phyloP scores from a whole-genome alignment of 2,113 vertebrate genomes.

The Turdus rufiventris region DNA sequence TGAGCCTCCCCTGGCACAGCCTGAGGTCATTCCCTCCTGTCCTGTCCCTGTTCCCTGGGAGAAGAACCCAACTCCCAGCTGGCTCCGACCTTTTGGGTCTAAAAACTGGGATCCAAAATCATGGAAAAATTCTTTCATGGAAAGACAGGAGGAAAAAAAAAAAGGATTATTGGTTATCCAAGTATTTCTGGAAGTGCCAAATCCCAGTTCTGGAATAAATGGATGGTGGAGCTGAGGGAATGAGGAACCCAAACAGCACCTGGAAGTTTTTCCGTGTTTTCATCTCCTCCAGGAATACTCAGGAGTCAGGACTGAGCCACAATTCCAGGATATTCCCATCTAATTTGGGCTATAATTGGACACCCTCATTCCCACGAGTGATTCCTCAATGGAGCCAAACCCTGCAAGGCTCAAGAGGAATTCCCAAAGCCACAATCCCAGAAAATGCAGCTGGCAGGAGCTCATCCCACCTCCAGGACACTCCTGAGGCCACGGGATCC shows the following conservation, averaged over 20 bases:
- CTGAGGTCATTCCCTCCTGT: neutral
- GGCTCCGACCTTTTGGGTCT: neutral
- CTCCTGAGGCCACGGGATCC: neutral
- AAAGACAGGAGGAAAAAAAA: neutral
- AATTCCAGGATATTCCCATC: rapidly evolving
- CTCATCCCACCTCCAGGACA: rapidly evolving
- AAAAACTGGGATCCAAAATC: neutral
- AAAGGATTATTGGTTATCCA: no score
- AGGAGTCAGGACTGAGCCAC: neutral
- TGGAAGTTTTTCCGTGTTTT: neutral
- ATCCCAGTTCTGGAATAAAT: neutral
- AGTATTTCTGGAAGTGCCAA: neutral
- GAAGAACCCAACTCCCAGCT: neutral
- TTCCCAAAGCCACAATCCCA: neutral
- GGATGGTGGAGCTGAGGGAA: neutral
- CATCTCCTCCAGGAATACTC: neutral
- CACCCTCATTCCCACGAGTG: rapidly evolving
- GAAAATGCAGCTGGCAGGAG: neutral
- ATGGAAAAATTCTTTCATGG: no score
- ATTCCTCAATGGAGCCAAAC: neutral
- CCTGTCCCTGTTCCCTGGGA: neutral
- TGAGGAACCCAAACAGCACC: neutral
- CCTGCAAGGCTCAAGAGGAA: neutral
- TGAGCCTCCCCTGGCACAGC: neutral
- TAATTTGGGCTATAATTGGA: rapidly evolving